These are phyloP conservation scores for Drosophila baimaii DNA, from an alignment of 1,140 invertebrate species.

Conservation along the genomic window DNA sequence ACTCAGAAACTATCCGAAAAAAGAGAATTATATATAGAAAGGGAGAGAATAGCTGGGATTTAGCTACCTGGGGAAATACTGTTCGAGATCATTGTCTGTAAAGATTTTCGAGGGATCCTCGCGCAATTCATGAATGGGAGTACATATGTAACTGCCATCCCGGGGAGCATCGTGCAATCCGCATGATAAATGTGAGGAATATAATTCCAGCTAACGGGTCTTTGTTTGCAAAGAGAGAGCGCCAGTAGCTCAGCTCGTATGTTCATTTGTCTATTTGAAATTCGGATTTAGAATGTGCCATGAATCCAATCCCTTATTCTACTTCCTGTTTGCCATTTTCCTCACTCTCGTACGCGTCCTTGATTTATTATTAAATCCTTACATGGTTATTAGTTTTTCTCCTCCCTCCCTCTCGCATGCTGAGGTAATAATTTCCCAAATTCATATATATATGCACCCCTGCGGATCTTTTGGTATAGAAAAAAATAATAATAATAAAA, in stretches of 20 bases:
- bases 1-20: constrained; percentile 5
- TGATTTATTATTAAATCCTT: constrained; percentile 81
- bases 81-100: constrained; percentile 23
- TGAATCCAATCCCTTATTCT: constrained; percentile 10
- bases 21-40: constrained; percentile 23
- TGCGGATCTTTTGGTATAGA: constrained; percentile 48
- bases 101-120: constrained; percentile 17
- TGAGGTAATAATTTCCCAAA: constrained; percentile 72
- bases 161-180: constrained; percentile 42
- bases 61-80: constrained; percentile 46
- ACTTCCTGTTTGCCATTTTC: constrained; percentile 6
- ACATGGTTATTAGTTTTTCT: constrained; percentile 81
- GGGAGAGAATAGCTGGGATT: neutral
- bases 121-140: constrained; percentile 10
- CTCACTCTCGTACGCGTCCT: constrained; percentile 25
- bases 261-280: constrained; percentile 70
- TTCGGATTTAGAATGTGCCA: constrained; percentile 56
- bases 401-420: constrained; percentile 25
- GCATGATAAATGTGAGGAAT: constrained; percentile 53
- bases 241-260: constrained; percentile 2
- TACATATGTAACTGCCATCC: constrained; percentile 70
- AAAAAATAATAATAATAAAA: constrained; percentile 16
- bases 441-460: constrained; percentile 60
- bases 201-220: constrained; percentile 43
- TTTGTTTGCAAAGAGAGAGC: constrained; percentile 31